Evolutionary conservation across 35 echinoderm and acorn worm genomes (phyloP).

Genomic region (Ptychodera flava): DNA sequence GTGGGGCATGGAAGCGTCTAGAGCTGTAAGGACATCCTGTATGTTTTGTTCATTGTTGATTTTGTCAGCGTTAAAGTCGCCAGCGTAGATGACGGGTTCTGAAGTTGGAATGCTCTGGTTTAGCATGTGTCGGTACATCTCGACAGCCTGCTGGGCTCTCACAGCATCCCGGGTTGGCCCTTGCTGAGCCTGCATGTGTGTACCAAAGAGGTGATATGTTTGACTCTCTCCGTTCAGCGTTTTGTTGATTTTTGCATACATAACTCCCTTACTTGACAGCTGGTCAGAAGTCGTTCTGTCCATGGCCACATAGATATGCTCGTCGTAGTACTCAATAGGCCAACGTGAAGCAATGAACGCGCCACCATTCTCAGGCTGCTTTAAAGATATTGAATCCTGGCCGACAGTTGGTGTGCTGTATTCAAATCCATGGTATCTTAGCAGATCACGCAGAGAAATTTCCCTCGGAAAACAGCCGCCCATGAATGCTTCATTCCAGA

Average conservation of each 20-base stretch:
- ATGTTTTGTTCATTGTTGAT: conserved; percentile 36
- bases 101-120: conserved; percentile 41
- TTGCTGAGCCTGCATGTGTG: conserved; percentile 66
- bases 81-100: conserved; percentile 89
- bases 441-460: conserved; percentile 35
- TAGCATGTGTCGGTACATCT: conserved; percentile 64
- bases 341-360: conserved; percentile 87
- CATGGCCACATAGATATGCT: conserved; percentile 40
- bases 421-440: conserved; percentile 35
- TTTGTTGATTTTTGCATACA: conserved; percentile 82
- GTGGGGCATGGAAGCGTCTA: conserved; percentile 42
- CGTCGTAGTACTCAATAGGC: conserved; percentile 70
- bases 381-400: background rate
- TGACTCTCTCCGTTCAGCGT: conserved; percentile 37
- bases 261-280: conserved; percentile 73
- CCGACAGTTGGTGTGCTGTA: conserved; percentile 40
- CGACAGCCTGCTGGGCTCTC: conserved; percentile 53
- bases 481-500: conserved; percentile 73
- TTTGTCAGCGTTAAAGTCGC: conserved; percentile 78
- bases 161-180: conserved; percentile 28
- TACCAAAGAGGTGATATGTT: conserved; percentile 77
- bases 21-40: conserved; percentile 13
- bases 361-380: conserved; percentile 70
- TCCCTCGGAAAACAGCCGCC: conserved; percentile 57
- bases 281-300: conserved; percentile 45